These are phyloP conservation scores for Deilephila elpenor DNA, from an alignment of 2,888 invertebrate genomes.

Conservation along the genomic window DNA sequence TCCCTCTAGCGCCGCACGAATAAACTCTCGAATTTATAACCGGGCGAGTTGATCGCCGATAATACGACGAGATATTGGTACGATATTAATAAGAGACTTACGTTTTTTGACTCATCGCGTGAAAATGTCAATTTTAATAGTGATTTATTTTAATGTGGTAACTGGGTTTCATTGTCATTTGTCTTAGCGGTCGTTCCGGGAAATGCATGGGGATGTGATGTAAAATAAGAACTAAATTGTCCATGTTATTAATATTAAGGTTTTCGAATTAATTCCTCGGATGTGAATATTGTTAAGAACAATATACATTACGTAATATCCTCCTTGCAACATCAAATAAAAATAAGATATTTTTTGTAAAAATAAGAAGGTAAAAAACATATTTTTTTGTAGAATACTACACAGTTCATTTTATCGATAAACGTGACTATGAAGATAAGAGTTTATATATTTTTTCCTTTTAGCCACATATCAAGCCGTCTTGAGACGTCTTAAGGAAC, in stretches of 20 bases:
- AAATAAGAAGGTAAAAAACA: no score
- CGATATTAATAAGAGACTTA: conserved; percentile 69
- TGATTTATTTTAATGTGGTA: conserved; percentile 67
- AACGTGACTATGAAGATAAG: no score
- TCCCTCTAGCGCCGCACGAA: conserved; percentile 49
- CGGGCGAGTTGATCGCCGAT: conserved; percentile 70
- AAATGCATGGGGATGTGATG: conserved; percentile 4
- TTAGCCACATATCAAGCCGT: background rate
- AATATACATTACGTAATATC: no score
- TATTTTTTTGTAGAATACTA: no score
- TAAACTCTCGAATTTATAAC: conserved; percentile 81
- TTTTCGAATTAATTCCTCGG: no score
- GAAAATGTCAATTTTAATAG: conserved; percentile 78
- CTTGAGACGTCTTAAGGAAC: background rate
- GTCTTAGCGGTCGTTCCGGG: conserved; percentile 33
- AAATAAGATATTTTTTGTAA: no score
- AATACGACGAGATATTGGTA: conserved; percentile 72
- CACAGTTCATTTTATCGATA: no score
- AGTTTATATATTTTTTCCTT: no score
- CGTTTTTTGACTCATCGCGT: conserved; percentile 69
- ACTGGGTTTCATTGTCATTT: conserved; percentile 48
- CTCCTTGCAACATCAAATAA: no score
- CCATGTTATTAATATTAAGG: no score
- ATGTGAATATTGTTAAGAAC: no score
- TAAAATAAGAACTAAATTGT: background rate